Base-by-base conservation (phyloP, 2,888 invertebrate species). In the Priocnemis perturbator region DNA sequence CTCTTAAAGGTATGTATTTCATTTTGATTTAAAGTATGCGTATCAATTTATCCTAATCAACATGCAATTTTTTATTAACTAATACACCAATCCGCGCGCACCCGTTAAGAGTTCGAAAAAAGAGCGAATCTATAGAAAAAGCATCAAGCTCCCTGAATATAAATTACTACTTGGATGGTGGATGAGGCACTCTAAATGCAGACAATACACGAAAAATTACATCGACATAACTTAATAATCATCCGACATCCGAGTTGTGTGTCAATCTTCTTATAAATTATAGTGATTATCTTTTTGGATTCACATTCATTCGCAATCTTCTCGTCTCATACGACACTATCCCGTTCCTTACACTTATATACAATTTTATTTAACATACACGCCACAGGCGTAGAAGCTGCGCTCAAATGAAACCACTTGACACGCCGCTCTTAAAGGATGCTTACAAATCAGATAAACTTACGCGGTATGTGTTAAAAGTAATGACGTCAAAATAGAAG, bases 121-220 rank as follows among this genome's bases (percentile, higher is more conserved):
- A 50, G 50, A 19, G 15, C 20, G 50, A 30, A 56, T 26, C 52
- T 58, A 65, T 52, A 67, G 53, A 37, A 37, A 37, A 37, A 37
- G 37, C 37, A 11, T 37, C 7, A 37, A 37, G 37, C 37, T 37
- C 37, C 72, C 65, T 71, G 73, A 77, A 70, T 77, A 82, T 82
- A 85, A 83, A 83, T 83, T 81, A 79, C 76, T 79, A 81, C 69
- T 61, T 62, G 61, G 62, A 61, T 59, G 37, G 56, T n/a, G 56
- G 62, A 66, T 21, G 64, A 67, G 50, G 55, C 37, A 37, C 50
- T 48, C 50, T 63, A 45, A 61, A 69, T 58, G 45, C 60, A 55
- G 44, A 61, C 48, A 60, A 50, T 64, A 73, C 74, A 61, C 14
- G 61, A 50, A 20, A 59, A 71, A 57, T 60, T 64, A 50, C 58